Evolutionary conservation across 2,888 invertebrate genomes (phyloP).

Genomic region (Ptychoptera albimana): DNA sequence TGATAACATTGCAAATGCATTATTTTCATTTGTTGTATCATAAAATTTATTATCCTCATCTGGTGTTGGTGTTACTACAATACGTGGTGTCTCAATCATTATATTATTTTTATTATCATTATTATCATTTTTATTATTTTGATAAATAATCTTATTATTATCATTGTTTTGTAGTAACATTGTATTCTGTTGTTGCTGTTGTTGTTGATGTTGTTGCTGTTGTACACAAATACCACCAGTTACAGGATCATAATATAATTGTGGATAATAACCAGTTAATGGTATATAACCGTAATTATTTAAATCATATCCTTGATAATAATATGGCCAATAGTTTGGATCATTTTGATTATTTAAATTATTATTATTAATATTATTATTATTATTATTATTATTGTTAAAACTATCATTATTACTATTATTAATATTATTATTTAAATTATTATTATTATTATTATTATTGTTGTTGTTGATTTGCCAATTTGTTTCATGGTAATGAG

Average conservation of each 20-base stretch:
- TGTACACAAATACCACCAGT: background rate
- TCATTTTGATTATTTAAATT: no score
- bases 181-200: background rate
- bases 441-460: no score
- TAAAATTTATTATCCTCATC: conserved; percentile 16
- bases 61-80: conserved; percentile 25
- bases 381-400: no score
- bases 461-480: no score
- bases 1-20: conserved; percentile 19
- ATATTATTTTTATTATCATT: background rate
- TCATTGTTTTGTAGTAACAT: background rate
- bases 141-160: background rate
- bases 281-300: conserved; percentile 7
- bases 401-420: no score
- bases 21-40: no score
- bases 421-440: no score
- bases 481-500: no score
- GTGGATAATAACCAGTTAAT: conserved; percentile 4
- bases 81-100: conserved; percentile 18
- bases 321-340: conserved; percentile 13
- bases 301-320: conserved; percentile 12
- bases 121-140: background rate
- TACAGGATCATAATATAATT: conserved; percentile 1
- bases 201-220: background rate
- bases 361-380: no score